These are phyloP conservation scores for Macquaria ambigua DNA, from an alignment of 2,113 vertebrate genomes.

Conservation along the genomic window DNA sequence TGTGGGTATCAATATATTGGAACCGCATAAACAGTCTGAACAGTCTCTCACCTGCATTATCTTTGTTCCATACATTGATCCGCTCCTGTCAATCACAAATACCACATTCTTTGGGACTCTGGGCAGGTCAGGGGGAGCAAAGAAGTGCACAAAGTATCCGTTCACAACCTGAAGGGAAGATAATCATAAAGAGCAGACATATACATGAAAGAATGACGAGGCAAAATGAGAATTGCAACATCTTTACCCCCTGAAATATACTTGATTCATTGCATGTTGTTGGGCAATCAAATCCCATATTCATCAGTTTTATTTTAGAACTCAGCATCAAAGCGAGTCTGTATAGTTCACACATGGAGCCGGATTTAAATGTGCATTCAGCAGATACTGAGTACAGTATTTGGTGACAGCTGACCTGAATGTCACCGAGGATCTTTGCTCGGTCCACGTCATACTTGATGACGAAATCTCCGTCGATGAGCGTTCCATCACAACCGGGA, in stretches of 20 bases:
- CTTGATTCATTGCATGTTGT: neutral
- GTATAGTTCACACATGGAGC: neutral
- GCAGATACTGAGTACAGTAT: neutral
- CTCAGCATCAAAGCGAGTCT: neutral
- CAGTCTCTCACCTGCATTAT: slow-evolving; percentile 73
- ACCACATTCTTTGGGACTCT: slow-evolving; percentile 82
- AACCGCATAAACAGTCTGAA: neutral
- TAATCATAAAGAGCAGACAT: neutral
- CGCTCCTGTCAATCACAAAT: slow-evolving; percentile 86
- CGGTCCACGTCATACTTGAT: slow-evolving; percentile 92
- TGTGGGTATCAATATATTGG: neutral
- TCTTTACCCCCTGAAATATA: neutral
- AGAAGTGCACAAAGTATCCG: slow-evolving; percentile 87
- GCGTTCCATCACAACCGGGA: slow-evolving; percentile 84
- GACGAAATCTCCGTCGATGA: slow-evolving; percentile 91
- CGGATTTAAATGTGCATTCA: neutral
- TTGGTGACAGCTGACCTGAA: slow-evolving; percentile 86
- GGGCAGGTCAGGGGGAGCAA: slow-evolving; percentile 78
- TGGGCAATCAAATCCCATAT: neutral
- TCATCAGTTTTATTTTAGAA: neutral
- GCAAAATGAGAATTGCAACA: neutral
- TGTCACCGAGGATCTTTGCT: slow-evolving; percentile 82
- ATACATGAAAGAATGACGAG: neutral
- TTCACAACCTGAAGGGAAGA: slow-evolving; percentile 80
- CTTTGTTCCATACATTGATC: slow-evolving; percentile 78